Base-by-base conservation (phyloP, 2,888 invertebrate genomes). In the Drosophila phalerata region DNA sequence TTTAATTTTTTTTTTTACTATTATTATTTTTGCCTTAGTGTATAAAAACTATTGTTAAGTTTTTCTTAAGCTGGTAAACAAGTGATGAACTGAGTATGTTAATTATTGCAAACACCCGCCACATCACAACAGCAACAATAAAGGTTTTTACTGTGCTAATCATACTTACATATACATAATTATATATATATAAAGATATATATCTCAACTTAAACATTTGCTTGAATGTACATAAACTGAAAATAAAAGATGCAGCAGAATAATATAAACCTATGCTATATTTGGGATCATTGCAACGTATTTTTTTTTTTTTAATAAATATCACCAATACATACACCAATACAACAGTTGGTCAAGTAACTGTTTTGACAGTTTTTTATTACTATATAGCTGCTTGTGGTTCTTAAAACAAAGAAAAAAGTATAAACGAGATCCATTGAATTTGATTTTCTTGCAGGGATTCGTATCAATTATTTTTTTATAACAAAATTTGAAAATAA, bases 21-120 rank as follows among this genome's bases (percentile, higher is more conserved):
- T 22, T 8, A 28, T 28, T 6, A 13, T 30, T 47, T 42, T 17
- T 34, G 15, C 32, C 13, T 15, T 11, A 49, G 42, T 3, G 22
- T 57, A 68, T 22, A 57, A 43, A 62, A 68, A 34, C 22, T 53
- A 57, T 47, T 57, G 47, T 57, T 57, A 57, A 57, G 55, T 56
- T 56, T 56, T 40, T 56, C 43, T 42, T 15, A 34, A 43, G 43
- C 22, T 34, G 4, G 4, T 34, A 34, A 22, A 13, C 43, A 43
- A 13, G 8, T 22, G 22, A 43, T 43, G 34, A 56, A 34, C 55
- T 56, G 43, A 45, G 32, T 34, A 11, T 15, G n/a, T 11, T 38
- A 47, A 15, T 28, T 8, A 47, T 25, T 15, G 25, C 38, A n/a
- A 28, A 5, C 19, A 9, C 19, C 6, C 28, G 28, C 30, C 30